These are phyloP conservation scores for Lasioglossum malachurum DNA, from an alignment of 2,888 invertebrate species.

Conservation along the genomic window DNA sequence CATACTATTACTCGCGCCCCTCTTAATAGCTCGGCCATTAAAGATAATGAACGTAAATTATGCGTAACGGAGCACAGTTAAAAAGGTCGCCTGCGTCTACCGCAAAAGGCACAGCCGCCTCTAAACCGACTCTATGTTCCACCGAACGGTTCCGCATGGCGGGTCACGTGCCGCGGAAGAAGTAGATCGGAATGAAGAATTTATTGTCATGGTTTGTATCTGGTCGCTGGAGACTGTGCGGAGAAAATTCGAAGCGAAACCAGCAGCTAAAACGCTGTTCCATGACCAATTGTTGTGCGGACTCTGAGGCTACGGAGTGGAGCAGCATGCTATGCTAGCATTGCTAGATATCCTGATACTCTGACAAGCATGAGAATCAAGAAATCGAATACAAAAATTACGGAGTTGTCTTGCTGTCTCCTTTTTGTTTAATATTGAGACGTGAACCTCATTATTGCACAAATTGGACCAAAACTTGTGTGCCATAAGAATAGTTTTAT, in stretches of 20 bases:
- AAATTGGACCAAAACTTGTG: too few relatives aligned
- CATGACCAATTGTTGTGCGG: background rate
- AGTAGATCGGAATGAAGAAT: slow-evolving; percentile 54
- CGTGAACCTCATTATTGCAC: background rate
- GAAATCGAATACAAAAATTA: background rate
- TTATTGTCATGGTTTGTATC: slow-evolving; percentile 39
- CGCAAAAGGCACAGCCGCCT: slow-evolving; percentile 61
- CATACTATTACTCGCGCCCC: slow-evolving; percentile 73
- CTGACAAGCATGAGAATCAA: background rate
- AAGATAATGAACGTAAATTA: slow-evolving; percentile 78
- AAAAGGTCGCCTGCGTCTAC: slow-evolving; percentile 72
- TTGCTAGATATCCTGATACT: background rate
- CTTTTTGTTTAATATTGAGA: too few relatives aligned
- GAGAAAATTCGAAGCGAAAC: background rate
- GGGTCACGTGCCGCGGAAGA: slow-evolving; percentile 34
- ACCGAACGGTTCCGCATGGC: slow-evolving; percentile 48
- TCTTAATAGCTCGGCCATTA: slow-evolving; percentile 76
- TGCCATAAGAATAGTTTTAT: background rate
- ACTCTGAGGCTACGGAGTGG: background rate
- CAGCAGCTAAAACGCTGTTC: background rate
- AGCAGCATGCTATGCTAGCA: background rate
- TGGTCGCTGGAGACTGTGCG: background rate
- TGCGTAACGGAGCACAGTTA: slow-evolving; percentile 74
- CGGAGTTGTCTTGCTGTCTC: background rate
- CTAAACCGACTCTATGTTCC: slow-evolving; percentile 57